Percentiles rank a stretch among this genome's conserved stretches.
Evolutionary conservation across 1,140 invertebrate genomes (phyloP).

Genomic region (Aradophagus sp.): DNA sequence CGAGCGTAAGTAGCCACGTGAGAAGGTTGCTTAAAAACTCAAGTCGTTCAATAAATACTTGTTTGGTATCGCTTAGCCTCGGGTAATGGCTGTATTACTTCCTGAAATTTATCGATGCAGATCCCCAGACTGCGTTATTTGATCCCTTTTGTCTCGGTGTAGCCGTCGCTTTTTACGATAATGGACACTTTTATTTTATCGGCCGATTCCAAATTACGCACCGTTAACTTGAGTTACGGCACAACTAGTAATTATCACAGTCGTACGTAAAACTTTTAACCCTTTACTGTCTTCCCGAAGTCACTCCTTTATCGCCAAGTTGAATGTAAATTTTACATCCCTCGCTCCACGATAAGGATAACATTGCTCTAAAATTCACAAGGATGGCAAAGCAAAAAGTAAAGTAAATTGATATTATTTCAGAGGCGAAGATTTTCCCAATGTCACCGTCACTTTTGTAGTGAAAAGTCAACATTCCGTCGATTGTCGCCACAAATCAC

Average conservation of each 20-base stretch:
- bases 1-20: constrained; percentile 28
- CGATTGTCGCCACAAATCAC: no score
- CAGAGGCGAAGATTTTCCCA: no score
- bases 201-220: constrained; percentile 10
- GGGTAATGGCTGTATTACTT: constrained; percentile 37
- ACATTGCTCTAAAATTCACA: no score
- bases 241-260: constrained; percentile 16
- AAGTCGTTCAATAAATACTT: constrained; percentile 38
- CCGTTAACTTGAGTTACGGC: constrained; percentile 1
- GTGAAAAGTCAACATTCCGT: no score
- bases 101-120: constrained; percentile 24
- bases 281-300: background rate
- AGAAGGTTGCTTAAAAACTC: constrained; percentile 42
- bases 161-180: constrained; percentile 25
- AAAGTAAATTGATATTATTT: no score
- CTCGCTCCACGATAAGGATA: no score
- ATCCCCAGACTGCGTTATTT: constrained; percentile 29
- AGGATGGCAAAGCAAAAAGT: no score
- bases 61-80: constrained; percentile 42
- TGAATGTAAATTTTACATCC: no score
- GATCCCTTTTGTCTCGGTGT: constrained; percentile 24
- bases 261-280: constrained; percentile 10
- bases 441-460: no score
- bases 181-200: constrained; percentile 17
- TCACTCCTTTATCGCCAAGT: no score